Evolutionary conservation across 2,888 invertebrate species (phyloP).

Genomic region (Harpalus rufipes): DNA sequence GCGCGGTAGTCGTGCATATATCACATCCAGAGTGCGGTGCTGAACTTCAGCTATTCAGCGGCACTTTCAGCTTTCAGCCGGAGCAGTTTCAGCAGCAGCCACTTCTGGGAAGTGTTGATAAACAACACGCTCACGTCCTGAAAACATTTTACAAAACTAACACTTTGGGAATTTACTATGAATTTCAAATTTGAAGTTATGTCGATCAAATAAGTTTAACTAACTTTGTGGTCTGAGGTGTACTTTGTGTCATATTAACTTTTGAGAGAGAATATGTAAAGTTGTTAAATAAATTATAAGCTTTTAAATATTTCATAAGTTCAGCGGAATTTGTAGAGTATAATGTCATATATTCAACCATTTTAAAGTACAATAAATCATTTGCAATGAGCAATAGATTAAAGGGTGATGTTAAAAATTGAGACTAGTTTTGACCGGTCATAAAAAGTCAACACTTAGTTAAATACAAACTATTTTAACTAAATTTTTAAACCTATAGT

Average conservation of each 20-base stretch:
- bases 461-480: too few species aligned
- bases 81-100: not conserved
- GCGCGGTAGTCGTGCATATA: conserved; percentile 21
- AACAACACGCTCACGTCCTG: conserved; percentile 7
- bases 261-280: not conserved
- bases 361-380: too few species aligned
- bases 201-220: not conserved
- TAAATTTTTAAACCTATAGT: too few species aligned
- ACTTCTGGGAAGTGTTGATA: conserved; percentile 33
- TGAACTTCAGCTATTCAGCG: conserved; percentile 26
- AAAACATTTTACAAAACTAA: conserved; percentile 31
- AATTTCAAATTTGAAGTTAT: conserved; percentile 22
- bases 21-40: conserved; percentile 15
- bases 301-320: not conserved
- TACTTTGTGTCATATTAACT: not conserved
- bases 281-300: not conserved
- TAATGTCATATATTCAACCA: not conserved
- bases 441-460: too few species aligned
- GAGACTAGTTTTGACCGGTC: too few species aligned
- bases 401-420: too few species aligned
- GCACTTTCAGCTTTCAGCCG: conserved; percentile 31
- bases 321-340: not conserved
- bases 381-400: too few species aligned
- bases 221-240: not conserved
- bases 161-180: conserved; percentile 27